These are phyloP conservation scores for Spialia ferax DNA, from an alignment of 2,888 invertebrate genomes.

Conservation along the genomic window DNA sequence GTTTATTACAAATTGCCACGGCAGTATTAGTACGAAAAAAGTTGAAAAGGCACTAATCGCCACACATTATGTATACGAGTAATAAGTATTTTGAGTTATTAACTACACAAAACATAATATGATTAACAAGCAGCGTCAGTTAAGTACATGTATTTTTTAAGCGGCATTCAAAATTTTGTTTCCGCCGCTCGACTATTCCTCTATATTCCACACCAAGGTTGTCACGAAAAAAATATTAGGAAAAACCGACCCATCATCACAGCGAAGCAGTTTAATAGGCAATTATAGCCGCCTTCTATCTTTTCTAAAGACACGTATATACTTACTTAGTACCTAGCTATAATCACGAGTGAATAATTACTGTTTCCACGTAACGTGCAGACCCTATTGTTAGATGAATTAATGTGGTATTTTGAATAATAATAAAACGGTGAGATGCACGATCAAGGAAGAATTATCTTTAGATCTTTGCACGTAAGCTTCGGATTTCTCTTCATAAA, in stretches of 20 bases:
- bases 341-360: neutral
- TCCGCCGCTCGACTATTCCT: neutral
- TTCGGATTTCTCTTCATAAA: too few species aligned
- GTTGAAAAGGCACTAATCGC: too few species aligned
- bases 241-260: neutral
- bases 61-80: too few species aligned
- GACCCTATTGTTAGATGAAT: neutral
- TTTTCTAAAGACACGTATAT: neutral
- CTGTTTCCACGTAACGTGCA: neutral
- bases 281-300: neutral
- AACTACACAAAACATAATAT: too few species aligned
- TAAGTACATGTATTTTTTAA: too few species aligned
- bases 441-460: neutral
- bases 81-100: too few species aligned
- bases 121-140: too few species aligned
- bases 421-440: neutral
- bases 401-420: neutral
- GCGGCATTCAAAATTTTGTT: neutral
- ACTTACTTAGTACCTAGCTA: slow-evolving; percentile 1
- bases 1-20: too few species aligned
- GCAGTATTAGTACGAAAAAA: too few species aligned
- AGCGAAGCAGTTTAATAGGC: neutral
- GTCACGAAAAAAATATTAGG: neutral
- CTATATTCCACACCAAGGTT: neutral
- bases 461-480: neutral